A percentile compares a stretch with the other conserved stretches of the same genome.
These are phyloP conservation scores for Mantis religiosa DNA, from an alignment of 2,888 invertebrate genomes.

Conservation along the genomic window DNA sequence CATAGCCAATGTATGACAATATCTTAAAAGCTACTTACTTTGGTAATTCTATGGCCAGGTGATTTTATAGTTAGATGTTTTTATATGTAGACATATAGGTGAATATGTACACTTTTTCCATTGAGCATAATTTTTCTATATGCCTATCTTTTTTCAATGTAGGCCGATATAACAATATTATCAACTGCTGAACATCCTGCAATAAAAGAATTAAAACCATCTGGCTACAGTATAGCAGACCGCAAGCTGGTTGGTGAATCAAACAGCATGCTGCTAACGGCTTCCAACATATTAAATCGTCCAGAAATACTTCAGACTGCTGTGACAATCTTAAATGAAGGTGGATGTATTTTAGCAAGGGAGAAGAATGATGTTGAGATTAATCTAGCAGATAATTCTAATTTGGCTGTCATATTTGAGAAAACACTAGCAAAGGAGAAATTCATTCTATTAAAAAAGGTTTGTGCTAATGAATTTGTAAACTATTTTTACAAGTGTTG, in stretches of 20 bases:
- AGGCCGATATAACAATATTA: constrained; percentile 60
- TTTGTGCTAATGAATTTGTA: background rate
- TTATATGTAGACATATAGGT: no score
- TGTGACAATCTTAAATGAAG: constrained; percentile 51
- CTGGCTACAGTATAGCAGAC: constrained; percentile 49
- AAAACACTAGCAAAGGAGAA: constrained; percentile 51
- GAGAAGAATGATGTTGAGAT: constrained; percentile 51
- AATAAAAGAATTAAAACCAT: constrained; percentile 47
- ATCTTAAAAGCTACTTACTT: no score
- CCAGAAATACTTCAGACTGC: constrained; percentile 51
- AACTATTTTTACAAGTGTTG: no score
- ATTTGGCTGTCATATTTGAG: constrained; percentile 34
- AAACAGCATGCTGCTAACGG: constrained; percentile 50
- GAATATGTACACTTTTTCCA: no score
- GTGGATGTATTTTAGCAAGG: constrained; percentile 58
- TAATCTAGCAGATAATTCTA: constrained; percentile 42
- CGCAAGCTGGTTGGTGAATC: constrained; percentile 55
- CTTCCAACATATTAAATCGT: constrained; percentile 51
- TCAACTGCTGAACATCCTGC: constrained; percentile 39
- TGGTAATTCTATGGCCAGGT: no score
- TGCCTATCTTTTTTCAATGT: constrained; percentile 41
- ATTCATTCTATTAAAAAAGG: constrained; percentile 53
- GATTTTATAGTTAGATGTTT: no score
- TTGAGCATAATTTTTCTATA: no score
- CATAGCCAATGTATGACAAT: no score